Evolutionary conservation across 2,888 invertebrate genomes (phyloP).

Genomic region (Plagiodera versicolora): DNA sequence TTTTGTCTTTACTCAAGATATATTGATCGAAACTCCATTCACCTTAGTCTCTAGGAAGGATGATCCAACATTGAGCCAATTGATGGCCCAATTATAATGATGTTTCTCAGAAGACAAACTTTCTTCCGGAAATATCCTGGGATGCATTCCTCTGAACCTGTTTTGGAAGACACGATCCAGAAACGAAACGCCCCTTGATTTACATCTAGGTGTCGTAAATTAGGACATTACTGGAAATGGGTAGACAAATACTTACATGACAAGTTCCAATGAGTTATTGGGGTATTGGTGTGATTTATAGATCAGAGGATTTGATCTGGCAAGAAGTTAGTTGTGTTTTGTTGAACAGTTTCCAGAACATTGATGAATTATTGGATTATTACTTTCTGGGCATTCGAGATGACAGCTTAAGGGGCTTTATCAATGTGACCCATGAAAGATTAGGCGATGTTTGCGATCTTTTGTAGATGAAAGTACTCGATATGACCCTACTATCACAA

Average conservation of each 20-base stretch:
- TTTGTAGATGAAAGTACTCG: too few relatives aligned
- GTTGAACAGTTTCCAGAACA: neutral
- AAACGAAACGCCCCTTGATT: slow-evolving; percentile 15
- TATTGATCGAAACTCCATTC: too few relatives aligned
- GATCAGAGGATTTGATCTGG: neutral
- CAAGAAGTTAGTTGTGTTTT: slow-evolving; percentile 1
- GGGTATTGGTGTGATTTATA: slow-evolving; percentile 12
- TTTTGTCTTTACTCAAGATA: too few relatives aligned
- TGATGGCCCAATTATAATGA: too few relatives aligned
- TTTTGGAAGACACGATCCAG: neutral
- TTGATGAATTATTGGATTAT: neutral
- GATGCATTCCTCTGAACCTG: neutral
- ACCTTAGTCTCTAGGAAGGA: too few relatives aligned
- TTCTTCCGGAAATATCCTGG: neutral
- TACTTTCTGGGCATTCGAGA: too few relatives aligned
- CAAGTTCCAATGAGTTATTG: slow-evolving; percentile 18
- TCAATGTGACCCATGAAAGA: too few relatives aligned
- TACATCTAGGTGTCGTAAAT: slow-evolving; percentile 23
- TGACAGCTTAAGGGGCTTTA: too few relatives aligned
- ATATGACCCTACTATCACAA: too few relatives aligned
- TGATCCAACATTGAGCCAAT: too few relatives aligned
- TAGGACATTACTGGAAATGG: slow-evolving; percentile 18
- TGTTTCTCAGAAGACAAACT: too few relatives aligned
- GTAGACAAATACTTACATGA: slow-evolving; percentile 21
- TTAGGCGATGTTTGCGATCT: too few relatives aligned